Percentiles rank a stretch among this genome's conserved stretches.
Evolutionary conservation across 2,797 vertebrate genomes (phyloP).

Genomic region (Cryptoprocta ferox): DNA sequence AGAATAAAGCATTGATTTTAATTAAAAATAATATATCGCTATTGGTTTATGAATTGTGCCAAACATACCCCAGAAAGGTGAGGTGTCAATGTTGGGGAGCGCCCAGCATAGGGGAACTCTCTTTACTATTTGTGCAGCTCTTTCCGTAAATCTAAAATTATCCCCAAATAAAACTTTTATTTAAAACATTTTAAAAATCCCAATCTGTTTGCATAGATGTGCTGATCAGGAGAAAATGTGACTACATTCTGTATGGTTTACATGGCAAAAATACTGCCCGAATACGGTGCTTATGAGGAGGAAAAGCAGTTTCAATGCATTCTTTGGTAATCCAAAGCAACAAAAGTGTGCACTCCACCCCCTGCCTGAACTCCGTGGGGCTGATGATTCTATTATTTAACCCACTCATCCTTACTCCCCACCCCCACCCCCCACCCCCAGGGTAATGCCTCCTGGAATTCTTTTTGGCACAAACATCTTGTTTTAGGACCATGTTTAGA

Average conservation of each 20-base stretch:
- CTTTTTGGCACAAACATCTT: conserved; percentile 62
- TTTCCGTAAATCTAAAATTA: background rate
- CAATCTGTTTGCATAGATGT: background rate
- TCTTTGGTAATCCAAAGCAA: conserved; percentile 24
- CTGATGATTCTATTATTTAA: conserved; percentile 37
- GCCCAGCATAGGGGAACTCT: accelerated
- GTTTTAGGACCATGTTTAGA: conserved; percentile 65
- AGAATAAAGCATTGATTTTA: background rate
- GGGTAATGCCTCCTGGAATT: conserved; percentile 56
- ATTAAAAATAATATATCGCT: background rate
- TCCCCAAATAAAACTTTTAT: background rate
- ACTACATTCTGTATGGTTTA: background rate
- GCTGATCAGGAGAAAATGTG: background rate
- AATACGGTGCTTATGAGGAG: background rate
- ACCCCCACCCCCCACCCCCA: background rate
- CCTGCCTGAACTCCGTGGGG: background rate
- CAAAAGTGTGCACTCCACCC: background rate
- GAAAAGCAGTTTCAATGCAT: background rate
- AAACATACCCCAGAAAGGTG: accelerated
- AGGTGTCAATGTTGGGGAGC: background rate
- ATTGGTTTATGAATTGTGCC: background rate
- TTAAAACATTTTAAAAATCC: background rate
- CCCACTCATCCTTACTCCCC: background rate
- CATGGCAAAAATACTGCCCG: background rate
- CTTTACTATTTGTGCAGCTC: background rate